Evolutionary conservation across 2,113 vertebrate genomes (phyloP).

Genomic region (Silurus asotus): DNA sequence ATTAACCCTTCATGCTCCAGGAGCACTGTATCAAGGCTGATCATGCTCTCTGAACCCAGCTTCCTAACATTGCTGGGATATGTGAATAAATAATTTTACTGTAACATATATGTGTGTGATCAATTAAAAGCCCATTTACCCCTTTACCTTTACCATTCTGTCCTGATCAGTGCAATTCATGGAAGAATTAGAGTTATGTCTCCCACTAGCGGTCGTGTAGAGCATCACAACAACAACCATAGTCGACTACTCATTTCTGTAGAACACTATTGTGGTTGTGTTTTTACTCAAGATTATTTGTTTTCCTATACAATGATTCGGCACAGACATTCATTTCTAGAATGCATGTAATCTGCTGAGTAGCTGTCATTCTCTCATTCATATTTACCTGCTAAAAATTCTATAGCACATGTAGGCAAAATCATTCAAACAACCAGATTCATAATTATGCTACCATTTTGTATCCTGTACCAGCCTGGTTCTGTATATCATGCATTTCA

Average conservation of each 20-base stretch:
- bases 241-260: neutral
- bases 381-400: neutral
- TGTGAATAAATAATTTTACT: too few relatives aligned
- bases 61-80: too few relatives aligned
- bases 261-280: neutral
- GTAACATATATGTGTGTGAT: too few relatives aligned
- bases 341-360: neutral
- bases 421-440: neutral
- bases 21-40: too few relatives aligned
- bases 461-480: neutral
- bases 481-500: neutral
- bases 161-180: neutral
- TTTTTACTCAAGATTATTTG: neutral
- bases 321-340: neutral
- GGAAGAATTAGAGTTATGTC: neutral
- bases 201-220: conserved; percentile 5
- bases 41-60: too few relatives aligned
- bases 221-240: conserved; percentile 41
- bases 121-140: too few relatives aligned
- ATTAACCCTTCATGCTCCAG: too few relatives aligned
- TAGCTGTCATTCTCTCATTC: neutral
- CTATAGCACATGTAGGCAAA: neutral
- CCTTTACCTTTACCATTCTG: too few relatives aligned
- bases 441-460: neutral
- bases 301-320: neutral